Base-by-base conservation (phyloP, 2,113 vertebrate species). In the Prunella himalayana region DNA sequence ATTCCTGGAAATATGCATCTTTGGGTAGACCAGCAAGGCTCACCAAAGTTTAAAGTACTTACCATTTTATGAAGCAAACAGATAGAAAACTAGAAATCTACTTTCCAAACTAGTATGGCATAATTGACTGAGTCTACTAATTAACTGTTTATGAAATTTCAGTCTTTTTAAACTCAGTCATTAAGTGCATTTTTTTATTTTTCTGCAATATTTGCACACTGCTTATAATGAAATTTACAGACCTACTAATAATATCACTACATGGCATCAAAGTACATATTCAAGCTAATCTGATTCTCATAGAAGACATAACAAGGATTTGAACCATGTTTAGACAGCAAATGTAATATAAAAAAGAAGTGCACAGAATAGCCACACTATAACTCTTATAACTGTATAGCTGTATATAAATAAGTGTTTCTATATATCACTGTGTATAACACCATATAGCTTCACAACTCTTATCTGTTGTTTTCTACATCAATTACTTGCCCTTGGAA, bases 401-500 rank as follows among this genome's bases (percentile, higher is more conserved):
- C 25, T 94, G 69, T 27, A 33, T 91, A 10, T n/a, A 63, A 45
- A 61, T 92, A 86, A 28, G 9, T 71, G 7, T 23, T 44, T 88
- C 19, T 57, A 37, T 14, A 83, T 21, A 12, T 33, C 28, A 61
- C 7, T 53, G 12, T n/a, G 60, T 21, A 76, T 61, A 45, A 45
- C 13, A 24, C 4, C 1, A 1, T 31, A 42, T 59, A 73, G 33
- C 27, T 94, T 75, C 37, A 64, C 82, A 96, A 97, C 65, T 96
- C 39, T 73, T 85, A 88, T 82, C 92, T 72, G 90, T n/a, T 96
- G 80, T 94, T 94, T 93, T 94, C 82, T 95, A 86, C 96, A 95
- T 94, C 70, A 96, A 96, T 94, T 97, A 88, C 81, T 84, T 93
- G 96, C 54, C 76, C 87, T 44, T 47, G 13, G 93, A 97, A 97